Conservation (phyloP, 1,140 invertebrate species). For the Pomacea maculata region DNA sequence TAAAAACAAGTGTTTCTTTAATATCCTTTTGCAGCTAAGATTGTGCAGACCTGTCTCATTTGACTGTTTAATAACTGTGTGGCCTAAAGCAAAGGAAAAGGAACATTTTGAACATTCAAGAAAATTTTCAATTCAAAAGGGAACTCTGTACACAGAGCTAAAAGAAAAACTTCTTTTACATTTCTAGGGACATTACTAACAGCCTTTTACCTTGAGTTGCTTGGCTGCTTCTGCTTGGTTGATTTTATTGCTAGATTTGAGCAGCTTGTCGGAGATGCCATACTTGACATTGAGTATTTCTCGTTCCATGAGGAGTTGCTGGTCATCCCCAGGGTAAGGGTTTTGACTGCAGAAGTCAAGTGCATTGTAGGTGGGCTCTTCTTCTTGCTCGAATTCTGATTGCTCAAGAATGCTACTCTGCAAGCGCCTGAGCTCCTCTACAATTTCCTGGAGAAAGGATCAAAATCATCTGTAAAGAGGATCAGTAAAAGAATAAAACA, state of each 20-base stretch:
- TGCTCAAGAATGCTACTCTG: constrained; percentile 9
- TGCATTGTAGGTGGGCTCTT: constrained; percentile 48
- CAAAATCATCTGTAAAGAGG: not conserved
- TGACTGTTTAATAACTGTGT: no score
- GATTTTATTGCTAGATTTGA: not conserved
- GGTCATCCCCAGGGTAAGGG: constrained; percentile 55
- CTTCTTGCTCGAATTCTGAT: not conserved
- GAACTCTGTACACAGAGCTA: no score
- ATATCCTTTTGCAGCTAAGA: no score
- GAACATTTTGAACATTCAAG: no score
- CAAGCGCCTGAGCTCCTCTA: constrained; percentile 9
- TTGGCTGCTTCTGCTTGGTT: constrained; percentile 10
- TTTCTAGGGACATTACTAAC: not conserved
- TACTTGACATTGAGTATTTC: constrained; percentile 55
- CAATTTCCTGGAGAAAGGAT: not conserved
- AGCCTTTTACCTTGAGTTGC: constrained; percentile 6
- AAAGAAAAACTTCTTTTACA: no score
- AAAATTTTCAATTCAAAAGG: no score
- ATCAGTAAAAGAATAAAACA: no score
- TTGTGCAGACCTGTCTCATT: no score
- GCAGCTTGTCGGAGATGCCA: constrained; percentile 36
- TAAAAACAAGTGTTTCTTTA: no score
- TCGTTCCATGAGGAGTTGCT: constrained; percentile 47
- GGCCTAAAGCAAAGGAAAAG: no score
- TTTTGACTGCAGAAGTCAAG: constrained; percentile 54